A percentile compares a stretch with the other conserved stretches of the same genome.
Evolutionary conservation across 2,797 vertebrate species (phyloP).

Genomic region (Anguilla obscura): DNA sequence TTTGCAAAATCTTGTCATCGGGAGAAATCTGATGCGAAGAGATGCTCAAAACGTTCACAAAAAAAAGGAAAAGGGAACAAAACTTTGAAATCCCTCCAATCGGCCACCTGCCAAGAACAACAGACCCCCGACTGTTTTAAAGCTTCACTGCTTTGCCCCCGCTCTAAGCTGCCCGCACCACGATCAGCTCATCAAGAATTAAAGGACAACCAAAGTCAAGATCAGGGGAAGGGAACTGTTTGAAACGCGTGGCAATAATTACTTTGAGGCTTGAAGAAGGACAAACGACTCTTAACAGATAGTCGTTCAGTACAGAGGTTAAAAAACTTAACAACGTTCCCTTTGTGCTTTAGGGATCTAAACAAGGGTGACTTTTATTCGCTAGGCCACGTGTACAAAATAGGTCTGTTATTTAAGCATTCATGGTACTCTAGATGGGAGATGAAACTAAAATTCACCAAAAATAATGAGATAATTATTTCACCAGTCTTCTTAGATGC

Average conservation of each 20-base stretch:
- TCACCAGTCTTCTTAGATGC: neutral
- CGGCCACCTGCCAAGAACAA: slow-evolving; percentile 47
- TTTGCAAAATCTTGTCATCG: neutral
- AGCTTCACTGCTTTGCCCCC: slow-evolving; percentile 64
- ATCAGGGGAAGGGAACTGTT: slow-evolving; percentile 58
- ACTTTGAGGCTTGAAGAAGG: slow-evolving; percentile 60
- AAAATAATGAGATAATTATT: neutral
- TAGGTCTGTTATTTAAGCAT: neutral
- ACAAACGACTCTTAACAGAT: slow-evolving; percentile 48
- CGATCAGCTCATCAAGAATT: slow-evolving; percentile 66
- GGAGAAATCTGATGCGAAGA: neutral
- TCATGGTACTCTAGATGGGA: neutral
- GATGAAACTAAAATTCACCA: neutral
- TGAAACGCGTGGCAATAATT: slow-evolving; percentile 61
- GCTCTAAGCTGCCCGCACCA: slow-evolving; percentile 63
- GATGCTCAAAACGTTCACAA: slow-evolving; percentile 46
- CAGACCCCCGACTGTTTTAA: slow-evolving; percentile 52
- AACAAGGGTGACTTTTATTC: slow-evolving; percentile 64
- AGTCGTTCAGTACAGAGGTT: slow-evolving; percentile 24
- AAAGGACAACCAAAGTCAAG: slow-evolving; percentile 66
- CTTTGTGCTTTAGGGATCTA: slow-evolving; percentile 55
- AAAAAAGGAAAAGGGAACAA: slow-evolving; percentile 21
- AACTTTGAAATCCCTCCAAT: slow-evolving; percentile 53
- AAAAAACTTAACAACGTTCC: slow-evolving; percentile 49
- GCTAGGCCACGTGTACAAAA: slow-evolving; percentile 58